A percentile compares a stretch with the other conserved stretches of the same genome.
These are phyloP conservation scores for Drosophila kepulauana DNA, from an alignment of 1,140 invertebrate species.

Conservation along the genomic window DNA sequence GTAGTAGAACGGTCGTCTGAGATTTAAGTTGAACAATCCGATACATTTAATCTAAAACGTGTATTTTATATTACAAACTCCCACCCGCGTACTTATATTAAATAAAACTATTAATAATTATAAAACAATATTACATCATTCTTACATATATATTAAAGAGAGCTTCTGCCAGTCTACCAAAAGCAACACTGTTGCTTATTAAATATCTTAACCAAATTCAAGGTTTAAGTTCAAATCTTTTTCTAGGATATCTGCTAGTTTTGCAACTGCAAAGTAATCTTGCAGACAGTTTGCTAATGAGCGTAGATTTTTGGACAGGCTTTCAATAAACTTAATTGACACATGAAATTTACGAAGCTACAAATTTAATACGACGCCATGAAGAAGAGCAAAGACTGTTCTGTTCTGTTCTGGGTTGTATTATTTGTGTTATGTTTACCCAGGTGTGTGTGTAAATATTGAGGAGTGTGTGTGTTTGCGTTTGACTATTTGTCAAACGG, in stretches of 20 bases:
- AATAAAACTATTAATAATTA: too few relatives aligned
- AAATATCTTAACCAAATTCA: too few relatives aligned
- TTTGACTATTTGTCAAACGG: conserved; percentile 59
- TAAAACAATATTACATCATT: too few relatives aligned
- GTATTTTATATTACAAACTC: too few relatives aligned
- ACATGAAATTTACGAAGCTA: conserved; percentile 5
- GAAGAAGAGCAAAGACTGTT: background rate
- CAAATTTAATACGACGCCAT: background rate
- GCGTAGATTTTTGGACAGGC: conserved; percentile 8
- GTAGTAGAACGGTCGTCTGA: too few relatives aligned
- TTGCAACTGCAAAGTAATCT: background rate
- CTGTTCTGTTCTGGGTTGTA: background rate
- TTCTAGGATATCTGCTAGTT: background rate
- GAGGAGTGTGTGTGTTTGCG: conserved; percentile 6
- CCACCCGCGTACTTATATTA: too few relatives aligned
- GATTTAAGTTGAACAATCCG: too few relatives aligned
- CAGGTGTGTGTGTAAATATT: conserved; percentile 56
- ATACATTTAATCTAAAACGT: too few relatives aligned
- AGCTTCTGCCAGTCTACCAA: too few relatives aligned
- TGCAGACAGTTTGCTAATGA: conserved; percentile 6
- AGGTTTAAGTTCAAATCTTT: too few relatives aligned
- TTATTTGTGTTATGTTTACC: conserved; percentile 17
- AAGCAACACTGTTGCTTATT: too few relatives aligned
- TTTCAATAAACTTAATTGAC: conserved; percentile 27
- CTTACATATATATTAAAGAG: too few relatives aligned